These are phyloP conservation scores for Forbesichthys papilliferus DNA, from an alignment of 2,113 vertebrate species.

Conservation along the genomic window DNA sequence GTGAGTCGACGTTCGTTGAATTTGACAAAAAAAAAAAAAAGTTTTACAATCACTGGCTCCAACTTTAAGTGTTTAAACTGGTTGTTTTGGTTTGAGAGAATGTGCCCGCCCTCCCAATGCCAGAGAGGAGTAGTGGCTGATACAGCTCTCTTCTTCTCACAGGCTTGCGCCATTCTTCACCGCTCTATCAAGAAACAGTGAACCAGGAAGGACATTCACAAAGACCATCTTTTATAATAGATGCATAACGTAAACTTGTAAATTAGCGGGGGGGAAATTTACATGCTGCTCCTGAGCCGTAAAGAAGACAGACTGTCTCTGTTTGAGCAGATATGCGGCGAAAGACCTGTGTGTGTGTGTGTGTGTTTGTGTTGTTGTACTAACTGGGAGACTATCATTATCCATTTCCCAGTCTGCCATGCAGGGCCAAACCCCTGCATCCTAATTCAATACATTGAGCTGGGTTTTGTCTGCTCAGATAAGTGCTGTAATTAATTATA, in stretches of 20 bases:
- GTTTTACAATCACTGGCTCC: no score
- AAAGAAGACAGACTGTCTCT: conserved; percentile 8
- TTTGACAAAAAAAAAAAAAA: no score
- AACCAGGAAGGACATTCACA: background rate
- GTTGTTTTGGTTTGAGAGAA: no score
- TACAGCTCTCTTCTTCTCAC: background rate
- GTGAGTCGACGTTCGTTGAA: no score
- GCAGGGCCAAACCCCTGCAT: conserved; percentile 54
- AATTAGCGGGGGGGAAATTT: background rate
- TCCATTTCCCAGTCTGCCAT: conserved; percentile 60
- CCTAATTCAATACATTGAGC: conserved; percentile 64
- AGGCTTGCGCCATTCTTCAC: no score
- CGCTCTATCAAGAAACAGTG: background rate
- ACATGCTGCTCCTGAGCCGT: background rate
- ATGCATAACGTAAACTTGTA: background rate
- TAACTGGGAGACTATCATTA: conserved; percentile 59
- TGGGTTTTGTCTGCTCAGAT: conserved; percentile 61
- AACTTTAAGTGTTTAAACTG: no score
- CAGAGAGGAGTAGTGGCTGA: background rate
- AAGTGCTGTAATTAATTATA: conserved; percentile 66
- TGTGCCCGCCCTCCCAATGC: background rate
- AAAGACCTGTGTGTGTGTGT: conserved; percentile 35
- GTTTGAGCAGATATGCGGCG: conserved; percentile 61
- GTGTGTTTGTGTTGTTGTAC: conserved; percentile 48
- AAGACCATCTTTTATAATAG: background rate